Conservation (phyloP, 2,888 invertebrate species). For the Caenorhabditis doughertyi region DNA sequence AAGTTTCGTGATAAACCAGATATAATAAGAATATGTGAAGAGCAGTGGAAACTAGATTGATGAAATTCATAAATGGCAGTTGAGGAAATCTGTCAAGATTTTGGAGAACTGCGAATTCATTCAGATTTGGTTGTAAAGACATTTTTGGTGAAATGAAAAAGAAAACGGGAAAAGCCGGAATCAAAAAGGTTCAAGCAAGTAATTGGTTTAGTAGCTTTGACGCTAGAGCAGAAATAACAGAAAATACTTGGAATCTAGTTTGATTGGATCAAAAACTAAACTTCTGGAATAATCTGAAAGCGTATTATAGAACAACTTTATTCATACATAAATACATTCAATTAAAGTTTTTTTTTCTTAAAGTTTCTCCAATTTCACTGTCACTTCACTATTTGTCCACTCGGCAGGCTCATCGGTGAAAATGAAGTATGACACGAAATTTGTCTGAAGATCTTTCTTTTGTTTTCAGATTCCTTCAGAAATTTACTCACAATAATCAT, state of each 20-base stretch:
- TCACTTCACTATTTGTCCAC: constrained; percentile 51
- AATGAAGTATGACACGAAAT: constrained; percentile 66
- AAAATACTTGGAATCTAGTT: too few species aligned
- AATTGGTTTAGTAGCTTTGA: too few species aligned
- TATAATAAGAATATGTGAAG: neutral
- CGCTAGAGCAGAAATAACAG: too few species aligned
- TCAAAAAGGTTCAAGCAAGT: too few species aligned
- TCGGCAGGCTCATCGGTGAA: constrained; percentile 66
- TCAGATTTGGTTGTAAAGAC: neutral
- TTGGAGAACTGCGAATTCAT: neutral
- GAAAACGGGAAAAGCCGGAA: too few species aligned
- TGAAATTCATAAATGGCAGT: constrained; percentile 1
- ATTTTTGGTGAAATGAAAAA: neutral
- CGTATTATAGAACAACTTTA: too few species aligned
- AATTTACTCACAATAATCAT: constrained; percentile 54
- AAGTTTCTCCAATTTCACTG: constrained; percentile 20
- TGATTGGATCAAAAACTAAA: too few species aligned
- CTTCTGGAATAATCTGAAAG: too few species aligned
- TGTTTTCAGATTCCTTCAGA: neutral
- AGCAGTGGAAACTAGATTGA: neutral
- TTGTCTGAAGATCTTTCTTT: constrained; percentile 55
- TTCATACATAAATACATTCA: too few species aligned
- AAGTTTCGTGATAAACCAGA: neutral
- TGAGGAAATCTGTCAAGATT: neutral
- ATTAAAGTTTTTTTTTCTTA: neutral